phyloP scores from a whole-genome alignment of 2,797 vertebrate genomes.

The Rhabdophis nuchalis region DNA sequence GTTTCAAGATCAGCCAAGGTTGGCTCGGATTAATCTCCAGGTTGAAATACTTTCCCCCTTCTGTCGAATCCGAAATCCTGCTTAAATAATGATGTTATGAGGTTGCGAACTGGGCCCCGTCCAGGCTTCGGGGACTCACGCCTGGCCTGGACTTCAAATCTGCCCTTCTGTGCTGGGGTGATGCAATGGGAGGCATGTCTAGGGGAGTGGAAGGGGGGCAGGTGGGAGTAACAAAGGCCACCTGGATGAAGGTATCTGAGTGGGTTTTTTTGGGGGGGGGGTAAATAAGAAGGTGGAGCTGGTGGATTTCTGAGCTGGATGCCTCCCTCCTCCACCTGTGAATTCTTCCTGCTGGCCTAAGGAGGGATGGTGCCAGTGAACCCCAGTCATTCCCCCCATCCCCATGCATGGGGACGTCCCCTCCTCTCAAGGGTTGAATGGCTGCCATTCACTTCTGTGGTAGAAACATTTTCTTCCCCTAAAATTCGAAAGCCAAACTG shows the following conservation, averaged over 20 bases:
- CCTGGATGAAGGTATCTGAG: not conserved
- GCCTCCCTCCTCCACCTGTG: not conserved
- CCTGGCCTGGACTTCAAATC: not conserved
- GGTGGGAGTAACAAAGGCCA: not conserved
- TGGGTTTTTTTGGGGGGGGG: too few species aligned
- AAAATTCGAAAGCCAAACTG: not conserved
- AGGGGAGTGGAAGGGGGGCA: not conserved
- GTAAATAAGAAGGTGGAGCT: not conserved
- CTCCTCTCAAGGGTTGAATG: not conserved
- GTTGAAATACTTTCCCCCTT: not conserved
- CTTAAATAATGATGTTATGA: not conserved
- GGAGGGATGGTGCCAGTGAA: not conserved
- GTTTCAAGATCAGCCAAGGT: not conserved
- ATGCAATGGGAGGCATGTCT: not conserved
- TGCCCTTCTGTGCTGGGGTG: not conserved
- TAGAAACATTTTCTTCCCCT: not conserved
- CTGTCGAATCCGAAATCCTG: not conserved
- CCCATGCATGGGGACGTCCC: too few species aligned
- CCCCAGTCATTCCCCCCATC: rapidly evolving
- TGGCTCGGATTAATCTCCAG: not conserved
- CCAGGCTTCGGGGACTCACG: not conserved
- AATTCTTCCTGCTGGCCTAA: not conserved
- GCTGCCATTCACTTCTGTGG: not conserved
- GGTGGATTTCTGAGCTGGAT: not conserved
- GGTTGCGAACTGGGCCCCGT: not conserved